A percentile compares a stretch with the other conserved stretches of the same genome.
Conservation (phyloP, 2,113 vertebrate genomes). For the Psittacula cyanocephala region DNA sequence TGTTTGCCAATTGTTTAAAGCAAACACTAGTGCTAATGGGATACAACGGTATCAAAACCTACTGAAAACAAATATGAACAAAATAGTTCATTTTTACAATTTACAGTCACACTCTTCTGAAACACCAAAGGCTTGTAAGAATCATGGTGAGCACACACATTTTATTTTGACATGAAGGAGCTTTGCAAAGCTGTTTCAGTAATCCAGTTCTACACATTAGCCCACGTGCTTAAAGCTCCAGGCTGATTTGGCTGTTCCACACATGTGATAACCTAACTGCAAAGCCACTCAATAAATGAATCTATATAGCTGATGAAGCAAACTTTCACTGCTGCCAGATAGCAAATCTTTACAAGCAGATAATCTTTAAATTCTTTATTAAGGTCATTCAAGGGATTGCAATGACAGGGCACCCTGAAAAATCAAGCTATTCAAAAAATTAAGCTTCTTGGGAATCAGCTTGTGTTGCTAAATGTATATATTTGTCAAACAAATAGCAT, state of each 20-base stretch:
- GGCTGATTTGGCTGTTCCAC: not conserved
- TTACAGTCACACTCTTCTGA: not conserved
- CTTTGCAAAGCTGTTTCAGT: not conserved
- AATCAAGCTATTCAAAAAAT: not conserved
- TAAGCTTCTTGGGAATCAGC: not conserved
- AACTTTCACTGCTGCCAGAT: not conserved
- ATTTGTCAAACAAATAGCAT: not conserved
- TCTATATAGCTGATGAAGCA: conserved; percentile 16
- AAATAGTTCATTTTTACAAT: not conserved
- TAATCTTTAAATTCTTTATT: conserved; percentile 31
- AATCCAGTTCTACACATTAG: not conserved
- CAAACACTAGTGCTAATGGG: not conserved
- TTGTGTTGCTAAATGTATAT: not conserved
- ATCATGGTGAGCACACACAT: not conserved
- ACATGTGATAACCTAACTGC: not conserved
- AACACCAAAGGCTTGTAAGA: not conserved
- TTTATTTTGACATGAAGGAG: not conserved
- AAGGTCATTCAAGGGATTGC: conserved; percentile 2
- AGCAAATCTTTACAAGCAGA: conserved; percentile 26
- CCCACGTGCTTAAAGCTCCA: not conserved
- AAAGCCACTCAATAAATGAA: conserved; percentile 37
- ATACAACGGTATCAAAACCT: not conserved
- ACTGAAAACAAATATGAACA: not conserved
- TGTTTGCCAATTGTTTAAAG: not conserved
- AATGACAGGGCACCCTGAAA: not conserved